Percentiles rank a stretch among this genome's conserved stretches.
These are phyloP conservation scores for Nasua narica DNA, from an alignment of 2,797 vertebrate genomes.

Conservation along the genomic window DNA sequence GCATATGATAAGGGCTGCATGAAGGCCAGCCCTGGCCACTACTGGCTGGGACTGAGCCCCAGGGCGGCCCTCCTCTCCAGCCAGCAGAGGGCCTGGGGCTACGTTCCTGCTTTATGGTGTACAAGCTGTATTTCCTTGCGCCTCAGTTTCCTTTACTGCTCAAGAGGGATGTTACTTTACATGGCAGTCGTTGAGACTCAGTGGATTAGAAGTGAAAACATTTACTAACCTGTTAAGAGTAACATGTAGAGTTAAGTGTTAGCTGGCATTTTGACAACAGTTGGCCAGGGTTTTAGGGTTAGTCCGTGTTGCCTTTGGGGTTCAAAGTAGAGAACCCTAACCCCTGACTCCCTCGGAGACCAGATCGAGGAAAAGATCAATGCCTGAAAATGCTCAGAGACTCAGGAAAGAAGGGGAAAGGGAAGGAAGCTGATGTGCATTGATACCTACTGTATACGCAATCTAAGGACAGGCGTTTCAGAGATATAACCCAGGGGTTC, in stretches of 20 bases:
- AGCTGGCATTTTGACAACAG: background rate
- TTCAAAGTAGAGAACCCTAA: background rate
- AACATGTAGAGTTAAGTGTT: background rate
- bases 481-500: background rate
- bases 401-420: background rate
- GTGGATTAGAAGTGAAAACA: background rate
- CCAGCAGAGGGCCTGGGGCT: accelerated
- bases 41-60: background rate
- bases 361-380: background rate
- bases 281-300: background rate
- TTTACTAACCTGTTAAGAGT: background rate
- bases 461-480: background rate
- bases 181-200: background rate
- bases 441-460: background rate
- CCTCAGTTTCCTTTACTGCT: background rate
- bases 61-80: background rate
- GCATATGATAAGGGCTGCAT: background rate
- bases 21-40: accelerated
- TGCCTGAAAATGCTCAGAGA: background rate
- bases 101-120: background rate
- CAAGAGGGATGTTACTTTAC: background rate
- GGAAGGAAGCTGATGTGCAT: background rate
- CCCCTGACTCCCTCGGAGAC: background rate
- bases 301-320: background rate
- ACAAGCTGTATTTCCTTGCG: background rate